Percentiles rank a stretch among this genome's conserved stretches.
These are phyloP conservation scores for Artemia franciscana DNA, from an alignment of 1,140 invertebrate genomes.

Conservation along the genomic window DNA sequence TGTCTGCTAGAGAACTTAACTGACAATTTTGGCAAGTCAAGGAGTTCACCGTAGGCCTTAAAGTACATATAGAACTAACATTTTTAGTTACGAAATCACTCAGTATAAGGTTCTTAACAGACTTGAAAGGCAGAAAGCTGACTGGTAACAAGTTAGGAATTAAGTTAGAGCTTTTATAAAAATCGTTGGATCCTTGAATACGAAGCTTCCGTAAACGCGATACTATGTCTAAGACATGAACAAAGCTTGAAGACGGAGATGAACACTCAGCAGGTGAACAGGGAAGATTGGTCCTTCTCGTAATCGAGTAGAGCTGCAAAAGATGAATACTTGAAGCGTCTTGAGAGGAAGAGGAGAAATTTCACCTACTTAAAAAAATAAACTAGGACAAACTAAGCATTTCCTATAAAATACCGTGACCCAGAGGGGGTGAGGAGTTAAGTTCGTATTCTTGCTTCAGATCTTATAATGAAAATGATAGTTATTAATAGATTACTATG, in stretches of 20 bases:
- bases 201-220: constrained; percentile 39
- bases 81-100: constrained; percentile 12
- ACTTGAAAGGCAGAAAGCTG: constrained; percentile 56
- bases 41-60: constrained; percentile 37
- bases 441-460: too few relatives aligned
- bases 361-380: too few relatives aligned
- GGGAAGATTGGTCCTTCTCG: constrained; percentile 57
- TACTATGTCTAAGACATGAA: constrained; percentile 69
- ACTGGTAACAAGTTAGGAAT: constrained; percentile 48
- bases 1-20: constrained; percentile 34
- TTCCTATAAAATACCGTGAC: too few relatives aligned
- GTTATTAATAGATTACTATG: too few relatives aligned
- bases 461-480: too few relatives aligned
- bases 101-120: constrained; percentile 23
- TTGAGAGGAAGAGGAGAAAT: too few relatives aligned
- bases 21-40: constrained; percentile 34
- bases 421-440: too few relatives aligned
- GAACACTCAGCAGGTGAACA: constrained; percentile 45
- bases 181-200: constrained; percentile 37
- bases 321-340: too few relatives aligned
- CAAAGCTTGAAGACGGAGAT: constrained; percentile 50
- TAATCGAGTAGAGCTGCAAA: constrained; percentile 62
- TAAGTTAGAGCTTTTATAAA: constrained; percentile 52
- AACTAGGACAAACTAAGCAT: too few relatives aligned
- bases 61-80: constrained; percentile 17